Conservation (phyloP, 2,113 vertebrate species). For the Rissa tridactyla region DNA sequence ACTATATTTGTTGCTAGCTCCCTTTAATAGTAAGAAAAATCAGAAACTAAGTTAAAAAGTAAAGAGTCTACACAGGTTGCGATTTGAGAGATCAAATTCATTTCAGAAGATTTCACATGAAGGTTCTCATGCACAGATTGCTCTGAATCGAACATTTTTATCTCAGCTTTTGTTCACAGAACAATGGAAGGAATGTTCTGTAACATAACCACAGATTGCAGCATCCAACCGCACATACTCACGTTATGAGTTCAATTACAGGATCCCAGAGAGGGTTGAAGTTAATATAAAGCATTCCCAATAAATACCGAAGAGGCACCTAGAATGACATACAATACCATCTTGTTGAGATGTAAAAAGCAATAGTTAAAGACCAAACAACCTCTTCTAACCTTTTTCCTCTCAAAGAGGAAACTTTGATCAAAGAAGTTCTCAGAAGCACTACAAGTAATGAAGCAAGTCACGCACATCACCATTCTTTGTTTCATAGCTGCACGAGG, state of each 20-base stretch:
- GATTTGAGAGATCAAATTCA: background rate
- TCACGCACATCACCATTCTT: background rate
- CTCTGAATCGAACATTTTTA: background rate
- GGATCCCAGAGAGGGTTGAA: slow-evolving; percentile 94
- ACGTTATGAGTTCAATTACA: slow-evolving; percentile 92
- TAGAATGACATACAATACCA: slow-evolving; percentile 55
- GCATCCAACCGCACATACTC: slow-evolving; percentile 58
- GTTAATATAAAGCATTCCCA: slow-evolving; percentile 94
- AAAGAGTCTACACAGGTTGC: background rate
- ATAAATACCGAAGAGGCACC: slow-evolving; percentile 92
- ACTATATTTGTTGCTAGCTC: background rate
- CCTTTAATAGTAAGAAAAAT: background rate
- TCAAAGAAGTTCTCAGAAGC: background rate
- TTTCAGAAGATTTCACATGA: background rate
- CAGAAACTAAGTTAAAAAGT: background rate
- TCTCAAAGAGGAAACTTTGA: background rate
- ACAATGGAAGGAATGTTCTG: background rate
- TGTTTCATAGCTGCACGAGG: background rate
- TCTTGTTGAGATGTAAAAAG: background rate
- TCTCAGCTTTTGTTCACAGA: background rate
- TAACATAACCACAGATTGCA: background rate
- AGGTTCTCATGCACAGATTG: background rate
- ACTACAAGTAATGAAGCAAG: background rate
- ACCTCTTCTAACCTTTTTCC: background rate
- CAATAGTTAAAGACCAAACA: background rate